Percentiles rank a stretch among this genome's conserved stretches.
phyloP scores from a whole-genome alignment of 2,113 vertebrate species.

The Excalfactoria chinensis region DNA sequence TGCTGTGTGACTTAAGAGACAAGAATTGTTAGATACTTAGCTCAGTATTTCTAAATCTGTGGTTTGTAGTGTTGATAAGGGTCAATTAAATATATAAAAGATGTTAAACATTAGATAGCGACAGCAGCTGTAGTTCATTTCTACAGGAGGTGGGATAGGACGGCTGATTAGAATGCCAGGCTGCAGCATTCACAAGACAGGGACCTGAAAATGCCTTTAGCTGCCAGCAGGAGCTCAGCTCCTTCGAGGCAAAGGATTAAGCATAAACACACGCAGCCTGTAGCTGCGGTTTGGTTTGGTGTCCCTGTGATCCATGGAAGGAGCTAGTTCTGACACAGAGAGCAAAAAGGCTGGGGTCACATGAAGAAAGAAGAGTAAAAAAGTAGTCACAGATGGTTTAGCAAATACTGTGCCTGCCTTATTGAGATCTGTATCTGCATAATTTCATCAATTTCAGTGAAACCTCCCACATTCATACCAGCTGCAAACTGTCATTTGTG shows the following conservation, averaged over 20 bases:
- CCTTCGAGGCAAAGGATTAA: background rate
- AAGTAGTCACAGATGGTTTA: constrained; percentile 39
- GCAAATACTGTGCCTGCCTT: background rate
- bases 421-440: background rate
- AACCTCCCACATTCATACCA: background rate
- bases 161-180: rapidly evolving
- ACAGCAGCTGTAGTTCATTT: background rate
- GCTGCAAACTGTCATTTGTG: background rate
- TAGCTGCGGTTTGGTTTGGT: background rate
- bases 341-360: background rate
- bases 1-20: background rate
- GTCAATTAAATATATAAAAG: background rate
- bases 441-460: background rate
- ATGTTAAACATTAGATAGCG: background rate
- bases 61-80: background rate
- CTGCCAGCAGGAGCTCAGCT: background rate
- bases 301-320: background rate
- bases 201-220: background rate
- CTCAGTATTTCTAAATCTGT: background rate
- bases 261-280: background rate
- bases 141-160: background rate
- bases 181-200: rapidly evolving
- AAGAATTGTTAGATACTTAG: background rate
- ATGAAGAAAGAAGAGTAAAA: constrained; percentile 28
- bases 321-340: background rate